Evolutionary conservation across 2,113 vertebrate genomes (phyloP).

Genomic region (Rhadina sibilatrix): DNA sequence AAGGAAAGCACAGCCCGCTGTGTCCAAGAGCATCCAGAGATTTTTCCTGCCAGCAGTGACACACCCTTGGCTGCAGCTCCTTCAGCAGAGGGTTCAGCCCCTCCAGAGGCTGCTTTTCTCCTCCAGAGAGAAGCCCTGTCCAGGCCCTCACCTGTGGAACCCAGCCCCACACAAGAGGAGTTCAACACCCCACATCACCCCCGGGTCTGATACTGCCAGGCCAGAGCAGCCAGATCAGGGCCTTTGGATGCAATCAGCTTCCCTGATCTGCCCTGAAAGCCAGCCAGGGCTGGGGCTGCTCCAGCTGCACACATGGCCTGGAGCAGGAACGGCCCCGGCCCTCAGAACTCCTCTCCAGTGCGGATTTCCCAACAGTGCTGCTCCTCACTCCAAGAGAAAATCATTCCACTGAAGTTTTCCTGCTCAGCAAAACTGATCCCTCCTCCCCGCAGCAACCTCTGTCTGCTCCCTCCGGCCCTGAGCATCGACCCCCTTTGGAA

Average conservation of each 20-base stretch:
- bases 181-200: not conserved
- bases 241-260: not conserved
- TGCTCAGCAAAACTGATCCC: not conserved
- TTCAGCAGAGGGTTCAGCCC: not conserved
- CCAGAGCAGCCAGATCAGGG: not conserved
- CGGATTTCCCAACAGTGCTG: not conserved
- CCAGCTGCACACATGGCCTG: not conserved
- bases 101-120: not conserved
- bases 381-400: not conserved
- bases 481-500: not conserved
- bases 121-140: not conserved
- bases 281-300: slow-evolving; percentile 9
- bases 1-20: not conserved
- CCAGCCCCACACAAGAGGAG: not conserved
- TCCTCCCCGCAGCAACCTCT: not conserved
- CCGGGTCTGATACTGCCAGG: fast-evolving
- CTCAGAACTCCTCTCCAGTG: not conserved
- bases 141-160: not conserved
- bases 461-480: not conserved
- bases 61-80: not conserved
- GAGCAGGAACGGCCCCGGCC: not conserved
- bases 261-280: not conserved
- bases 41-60: not conserved
- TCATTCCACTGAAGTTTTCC: not conserved
- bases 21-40: not conserved